Conservation (phyloP, 2,797 vertebrate genomes). For the Hylomyscus alleni region DNA sequence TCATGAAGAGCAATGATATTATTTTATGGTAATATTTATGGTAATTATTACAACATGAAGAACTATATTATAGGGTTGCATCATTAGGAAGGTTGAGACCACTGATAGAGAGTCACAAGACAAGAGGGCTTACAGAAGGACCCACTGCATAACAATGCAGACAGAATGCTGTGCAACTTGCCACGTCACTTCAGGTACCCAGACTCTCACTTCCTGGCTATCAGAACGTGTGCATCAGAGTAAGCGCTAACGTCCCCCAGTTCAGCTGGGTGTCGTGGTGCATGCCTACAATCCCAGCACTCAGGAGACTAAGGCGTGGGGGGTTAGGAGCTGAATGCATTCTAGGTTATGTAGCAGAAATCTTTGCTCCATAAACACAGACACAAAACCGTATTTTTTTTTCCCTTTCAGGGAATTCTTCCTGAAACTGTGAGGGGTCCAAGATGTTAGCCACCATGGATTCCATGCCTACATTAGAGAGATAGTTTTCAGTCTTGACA, state of each 20-base stretch:
- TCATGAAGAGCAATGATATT: not conserved
- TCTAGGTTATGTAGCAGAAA: not conserved
- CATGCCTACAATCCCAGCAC: not conserved
- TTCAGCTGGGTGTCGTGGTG: not conserved
- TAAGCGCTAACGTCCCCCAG: not conserved
- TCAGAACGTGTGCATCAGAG: not conserved
- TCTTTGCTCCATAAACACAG: not conserved
- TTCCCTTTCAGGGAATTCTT: not conserved
- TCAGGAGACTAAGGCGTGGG: not conserved
- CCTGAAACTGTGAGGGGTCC: not conserved
- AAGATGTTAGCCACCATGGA: not conserved
- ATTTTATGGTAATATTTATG: not conserved
- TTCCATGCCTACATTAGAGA: not conserved
- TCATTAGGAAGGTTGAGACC: not conserved
- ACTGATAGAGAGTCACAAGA: accelerated
- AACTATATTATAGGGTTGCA: not conserved
- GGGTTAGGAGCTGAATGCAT: not conserved
- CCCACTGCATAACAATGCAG: not conserved
- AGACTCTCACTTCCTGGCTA: not conserved
- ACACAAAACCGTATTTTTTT: not conserved
- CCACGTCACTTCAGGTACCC: not conserved
- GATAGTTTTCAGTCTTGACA: not conserved
- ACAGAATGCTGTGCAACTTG: not conserved
- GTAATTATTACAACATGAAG: not conserved
- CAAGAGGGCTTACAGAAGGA: not conserved